Base-by-base conservation (phyloP, 1,140 invertebrate genomes). In the Calosoma granatense region DNA sequence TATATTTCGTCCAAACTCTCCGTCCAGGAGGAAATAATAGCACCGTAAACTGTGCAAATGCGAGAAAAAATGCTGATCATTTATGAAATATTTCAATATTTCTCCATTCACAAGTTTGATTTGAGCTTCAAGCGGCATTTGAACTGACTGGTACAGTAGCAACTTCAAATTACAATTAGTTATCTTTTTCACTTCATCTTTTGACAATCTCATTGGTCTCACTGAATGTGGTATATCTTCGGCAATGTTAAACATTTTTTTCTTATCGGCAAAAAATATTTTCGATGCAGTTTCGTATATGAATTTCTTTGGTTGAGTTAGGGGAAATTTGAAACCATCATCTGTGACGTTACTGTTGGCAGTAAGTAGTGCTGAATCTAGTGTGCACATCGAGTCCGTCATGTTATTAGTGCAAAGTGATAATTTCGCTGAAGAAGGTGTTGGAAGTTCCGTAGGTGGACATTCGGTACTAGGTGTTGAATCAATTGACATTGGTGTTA, bases 21-120 rank as follows among this genome's bases (percentile, higher is more conserved):
- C 86, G 61, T 89, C 86, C 67, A 88, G 72, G 6, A 90, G 63
- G 59, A 89, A 88, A 66, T 85, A 88, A 55, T 84, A 88, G 63
- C 84, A 82, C 9, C 85, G 76, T 0, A 90, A 65, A 65, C 80
- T 84, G 15, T 80, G 79, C 17, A 90, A 72, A 68, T 89, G 86
- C 11, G 81, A 77, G 12, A 87, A 75, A 61, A 86, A 77, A 41
- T 82, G 76, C 9, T 82, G 70, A 55, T 88, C 81, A 0, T 82
- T 72, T 0, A 88, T 69, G 56, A 85, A 81, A 63, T 84, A 81
- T 52, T 83, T 84, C 30, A 89, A 70, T 15, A 87, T 78, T 11
- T 85, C 85, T 54, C 82, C 82, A 56, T 86, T 85, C 0, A 86
- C 77, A 3, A 88, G 72, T 52, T 79, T 78, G 52, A 81, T 77